Evolutionary conservation across 2,888 invertebrate species (phyloP).

Genomic region (Baronia brevicornis): DNA sequence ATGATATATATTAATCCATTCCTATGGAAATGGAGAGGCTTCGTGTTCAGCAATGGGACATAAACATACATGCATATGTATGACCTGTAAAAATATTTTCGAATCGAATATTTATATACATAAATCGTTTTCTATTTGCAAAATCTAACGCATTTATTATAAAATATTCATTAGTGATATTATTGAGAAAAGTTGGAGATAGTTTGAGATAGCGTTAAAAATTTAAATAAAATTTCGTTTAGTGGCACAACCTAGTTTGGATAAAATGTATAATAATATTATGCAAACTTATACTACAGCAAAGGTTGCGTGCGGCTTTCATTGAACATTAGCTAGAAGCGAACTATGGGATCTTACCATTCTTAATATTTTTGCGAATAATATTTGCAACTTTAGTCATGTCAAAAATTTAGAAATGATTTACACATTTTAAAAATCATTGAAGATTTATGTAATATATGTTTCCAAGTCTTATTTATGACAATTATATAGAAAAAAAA

Average conservation of each 20-base stretch:
- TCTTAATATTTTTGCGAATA: slow-evolving; percentile 1
- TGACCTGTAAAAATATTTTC: no score
- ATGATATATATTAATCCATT: no score
- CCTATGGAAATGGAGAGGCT: no score
- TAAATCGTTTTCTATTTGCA: no score
- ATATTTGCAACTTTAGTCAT: slow-evolving; percentile 2
- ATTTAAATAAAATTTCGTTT: slow-evolving; percentile 5
- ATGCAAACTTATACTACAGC: slow-evolving; percentile 21
- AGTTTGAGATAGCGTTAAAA: background rate
- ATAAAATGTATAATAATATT: slow-evolving; percentile 40
- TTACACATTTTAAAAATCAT: slow-evolving; percentile 3
- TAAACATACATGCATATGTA: no score
- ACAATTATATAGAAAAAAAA: slow-evolving; percentile 18
- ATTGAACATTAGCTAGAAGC: slow-evolving; percentile 11
- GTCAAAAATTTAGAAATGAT: no score
- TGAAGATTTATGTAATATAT: slow-evolving; percentile 1
- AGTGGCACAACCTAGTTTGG: slow-evolving; percentile 26
- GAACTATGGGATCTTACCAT: no score
- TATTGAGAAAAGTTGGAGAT: background rate
- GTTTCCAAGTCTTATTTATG: slow-evolving; percentile 1
- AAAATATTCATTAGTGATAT: background rate
- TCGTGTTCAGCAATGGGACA: no score
- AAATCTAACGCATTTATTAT: no score
- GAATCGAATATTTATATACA: no score
- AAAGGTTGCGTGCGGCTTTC: slow-evolving; percentile 30